phyloP scores from a whole-genome alignment of 53 echinoderm and acorn worm species.

The Echinometra lucunter region DNA sequence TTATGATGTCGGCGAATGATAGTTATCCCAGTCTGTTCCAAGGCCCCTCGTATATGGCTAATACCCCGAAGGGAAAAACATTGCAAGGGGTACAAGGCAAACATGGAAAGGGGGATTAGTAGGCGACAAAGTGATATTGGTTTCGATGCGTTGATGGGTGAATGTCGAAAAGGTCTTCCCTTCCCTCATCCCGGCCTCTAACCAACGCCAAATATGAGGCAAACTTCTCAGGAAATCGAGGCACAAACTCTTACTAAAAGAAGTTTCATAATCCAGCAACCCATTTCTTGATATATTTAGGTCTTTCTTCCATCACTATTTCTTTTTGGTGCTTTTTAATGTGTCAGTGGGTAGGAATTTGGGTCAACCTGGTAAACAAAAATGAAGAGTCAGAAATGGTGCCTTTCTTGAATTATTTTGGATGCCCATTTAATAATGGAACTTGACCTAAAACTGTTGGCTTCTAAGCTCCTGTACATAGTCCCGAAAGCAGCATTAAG shows the following conservation, averaged over 20 bases:
- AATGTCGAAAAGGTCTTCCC: neutral
- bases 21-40: neutral
- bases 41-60: conserved; percentile 17
- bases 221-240: too few relatives aligned
- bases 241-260: too few relatives aligned
- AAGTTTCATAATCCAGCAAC: too few relatives aligned
- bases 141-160: neutral
- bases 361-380: neutral
- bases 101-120: neutral
- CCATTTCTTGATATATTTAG: too few relatives aligned
- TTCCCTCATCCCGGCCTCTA: neutral
- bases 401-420: neutral
- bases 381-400: neutral
- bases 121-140: conserved; percentile 8
- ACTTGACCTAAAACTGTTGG: conserved; percentile 2
- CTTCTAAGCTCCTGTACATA: neutral
- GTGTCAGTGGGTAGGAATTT: too few relatives aligned
- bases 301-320: too few relatives aligned
- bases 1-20: conserved; percentile 9
- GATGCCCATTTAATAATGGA: neutral
- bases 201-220: neutral
- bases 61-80: conserved; percentile 8
- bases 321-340: too few relatives aligned
- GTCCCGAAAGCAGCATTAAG: neutral
- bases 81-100: conserved; percentile 39